Percentiles rank a stretch among this genome's conserved stretches.
These are phyloP conservation scores for Melanerpes formicivorus DNA, from an alignment of 2,113 vertebrate genomes.

Conservation along the genomic window DNA sequence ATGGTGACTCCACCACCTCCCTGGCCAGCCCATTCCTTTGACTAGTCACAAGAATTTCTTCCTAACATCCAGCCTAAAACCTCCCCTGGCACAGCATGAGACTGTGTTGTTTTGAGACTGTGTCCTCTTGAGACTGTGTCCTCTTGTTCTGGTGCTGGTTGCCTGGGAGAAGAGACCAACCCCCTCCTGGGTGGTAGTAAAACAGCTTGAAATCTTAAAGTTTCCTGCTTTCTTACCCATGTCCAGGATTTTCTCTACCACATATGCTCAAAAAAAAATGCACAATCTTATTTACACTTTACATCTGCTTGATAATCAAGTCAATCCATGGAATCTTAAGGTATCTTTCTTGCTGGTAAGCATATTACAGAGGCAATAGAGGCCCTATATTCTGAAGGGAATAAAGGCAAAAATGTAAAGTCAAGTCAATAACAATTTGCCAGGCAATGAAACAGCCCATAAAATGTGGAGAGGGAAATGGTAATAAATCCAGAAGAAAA, in stretches of 20 bases:
- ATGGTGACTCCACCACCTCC: too few relatives aligned
- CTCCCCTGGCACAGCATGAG: too few relatives aligned
- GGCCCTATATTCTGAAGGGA: background rate
- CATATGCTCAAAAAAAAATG: background rate
- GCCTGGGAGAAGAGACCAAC: too few relatives aligned
- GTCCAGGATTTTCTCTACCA: background rate
- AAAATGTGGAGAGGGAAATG: background rate
- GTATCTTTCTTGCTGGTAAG: slow-evolving; percentile 7
- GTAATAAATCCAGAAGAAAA: background rate
- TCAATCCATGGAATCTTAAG: slow-evolving; percentile 23
- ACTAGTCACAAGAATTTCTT: too few relatives aligned
- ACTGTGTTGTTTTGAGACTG: too few relatives aligned
- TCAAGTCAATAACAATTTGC: slow-evolving; percentile 37
- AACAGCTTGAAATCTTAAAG: background rate
- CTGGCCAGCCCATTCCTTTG: too few relatives aligned
- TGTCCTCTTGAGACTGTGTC: too few relatives aligned
- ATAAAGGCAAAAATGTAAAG: slow-evolving; percentile 27
- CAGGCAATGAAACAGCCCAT: slow-evolving; percentile 16
- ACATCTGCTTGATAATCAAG: slow-evolving; percentile 41
- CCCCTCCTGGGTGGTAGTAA: background rate
- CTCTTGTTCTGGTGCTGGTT: too few relatives aligned
- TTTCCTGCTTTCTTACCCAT: background rate
- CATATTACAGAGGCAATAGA: background rate
- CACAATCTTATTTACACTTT: slow-evolving; percentile 17
- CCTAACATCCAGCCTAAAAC: too few relatives aligned